Evolutionary conservation across 2,888 invertebrate species (phyloP).

Genomic region (Tachina grossa): DNA sequence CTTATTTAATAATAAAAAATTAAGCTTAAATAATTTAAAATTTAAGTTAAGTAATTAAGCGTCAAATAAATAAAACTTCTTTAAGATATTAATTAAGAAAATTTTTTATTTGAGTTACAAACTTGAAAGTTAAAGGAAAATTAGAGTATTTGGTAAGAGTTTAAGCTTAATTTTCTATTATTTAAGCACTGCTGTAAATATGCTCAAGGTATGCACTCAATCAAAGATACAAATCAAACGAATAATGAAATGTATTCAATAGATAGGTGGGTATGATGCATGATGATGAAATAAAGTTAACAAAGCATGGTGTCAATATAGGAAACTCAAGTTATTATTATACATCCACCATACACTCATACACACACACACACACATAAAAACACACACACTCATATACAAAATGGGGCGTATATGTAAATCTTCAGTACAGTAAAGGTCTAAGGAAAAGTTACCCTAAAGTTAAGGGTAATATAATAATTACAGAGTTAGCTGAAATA

Average conservation of each 20-base stretch:
- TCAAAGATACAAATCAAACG: conserved; percentile 28
- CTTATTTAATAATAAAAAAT: too few species aligned
- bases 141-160: not conserved
- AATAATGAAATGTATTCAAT: conserved; percentile 42
- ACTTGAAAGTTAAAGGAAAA: not conserved
- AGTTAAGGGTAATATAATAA: not conserved
- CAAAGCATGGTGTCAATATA: conserved; percentile 64
- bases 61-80: too few species aligned
- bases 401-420: too few species aligned
- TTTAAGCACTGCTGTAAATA: conserved; percentile 7
- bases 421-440: too few species aligned
- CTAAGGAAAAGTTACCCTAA: not conserved
- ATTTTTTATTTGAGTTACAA: too few species aligned
- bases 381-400: not conserved
- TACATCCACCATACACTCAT: conserved; percentile 19
- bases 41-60: too few species aligned
- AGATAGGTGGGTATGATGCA: conserved; percentile 45
- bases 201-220: not conserved
- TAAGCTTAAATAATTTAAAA: too few species aligned
- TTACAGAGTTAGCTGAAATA: too few species aligned
- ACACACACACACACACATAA: not conserved
- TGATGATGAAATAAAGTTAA: conserved; percentile 61
- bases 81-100: too few species aligned
- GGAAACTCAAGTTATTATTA: conserved; percentile 60
- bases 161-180: not conserved